phyloP scores from a whole-genome alignment of 2,797 vertebrate species.

The Parauchenoglanis punctatus region DNA sequence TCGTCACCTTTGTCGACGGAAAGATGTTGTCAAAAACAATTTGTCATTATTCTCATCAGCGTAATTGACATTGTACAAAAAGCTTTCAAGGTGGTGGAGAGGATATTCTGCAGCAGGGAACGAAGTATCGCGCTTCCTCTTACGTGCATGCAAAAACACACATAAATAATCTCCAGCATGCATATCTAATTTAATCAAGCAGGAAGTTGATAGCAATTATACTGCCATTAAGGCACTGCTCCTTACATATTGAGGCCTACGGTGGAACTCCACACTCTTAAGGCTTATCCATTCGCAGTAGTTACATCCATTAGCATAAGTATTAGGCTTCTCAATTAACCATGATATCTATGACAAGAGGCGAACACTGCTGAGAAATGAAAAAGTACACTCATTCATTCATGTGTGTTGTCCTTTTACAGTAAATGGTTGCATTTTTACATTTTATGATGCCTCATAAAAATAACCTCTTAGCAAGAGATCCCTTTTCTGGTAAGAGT shows the following conservation, averaged over 20 bases:
- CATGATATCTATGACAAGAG: neutral
- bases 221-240: slow-evolving; percentile 59
- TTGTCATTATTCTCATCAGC: slow-evolving; percentile 28
- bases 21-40: neutral
- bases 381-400: neutral
- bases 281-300: slow-evolving; percentile 34
- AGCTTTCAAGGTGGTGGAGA: slow-evolving; percentile 47
- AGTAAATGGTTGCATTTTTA: neutral
- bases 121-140: slow-evolving; percentile 35
- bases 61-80: slow-evolving; percentile 29
- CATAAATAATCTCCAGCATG: slow-evolving; percentile 65
- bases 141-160: slow-evolving; percentile 52
- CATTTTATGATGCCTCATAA: neutral
- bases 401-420: neutral
- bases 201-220: slow-evolving; percentile 69
- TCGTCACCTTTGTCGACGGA: slow-evolving; percentile 45
- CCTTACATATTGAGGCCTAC: slow-evolving; percentile 34
- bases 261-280: neutral
- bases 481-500: neutral
- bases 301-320: slow-evolving; percentile 30
- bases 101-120: slow-evolving; percentile 40
- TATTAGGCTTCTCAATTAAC: slow-evolving; percentile 26
- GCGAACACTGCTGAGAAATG: neutral
- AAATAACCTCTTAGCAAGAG: neutral
- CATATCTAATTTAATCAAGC: slow-evolving; percentile 79